Evolutionary conservation across 2,888 invertebrate genomes (phyloP).

Genomic region (Lymantria monacha): DNA sequence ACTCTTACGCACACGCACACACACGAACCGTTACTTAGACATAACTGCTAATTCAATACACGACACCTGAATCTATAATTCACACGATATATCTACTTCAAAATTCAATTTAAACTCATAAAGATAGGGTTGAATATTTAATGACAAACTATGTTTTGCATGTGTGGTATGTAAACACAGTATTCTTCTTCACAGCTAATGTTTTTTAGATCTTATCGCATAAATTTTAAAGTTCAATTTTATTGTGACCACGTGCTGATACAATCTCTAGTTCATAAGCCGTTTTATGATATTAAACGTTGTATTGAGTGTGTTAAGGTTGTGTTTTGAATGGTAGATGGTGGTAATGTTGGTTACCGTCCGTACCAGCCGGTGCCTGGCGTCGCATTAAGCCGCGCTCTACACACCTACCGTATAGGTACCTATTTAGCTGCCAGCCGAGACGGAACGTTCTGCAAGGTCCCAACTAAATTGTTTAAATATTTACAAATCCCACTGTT

Average conservation of each 20-base stretch:
- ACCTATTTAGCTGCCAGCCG: neutral
- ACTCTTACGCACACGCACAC: constrained; percentile 35
- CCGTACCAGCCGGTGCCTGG: constrained; percentile 71
- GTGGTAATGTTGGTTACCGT: constrained; percentile 13
- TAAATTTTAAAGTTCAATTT: constrained; percentile 49
- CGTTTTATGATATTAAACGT: constrained; percentile 24
- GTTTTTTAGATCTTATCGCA: constrained; percentile 36
- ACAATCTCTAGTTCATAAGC: constrained; percentile 10
- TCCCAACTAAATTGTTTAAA: too few species aligned
- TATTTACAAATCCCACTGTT: too few species aligned
- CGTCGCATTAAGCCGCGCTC: constrained; percentile 28
- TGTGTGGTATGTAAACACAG: constrained; percentile 25
- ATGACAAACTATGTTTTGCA: constrained; percentile 5
- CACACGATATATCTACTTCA: constrained; percentile 23
- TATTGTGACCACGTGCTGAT: constrained; percentile 20
- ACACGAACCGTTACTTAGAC: constrained; percentile 46
- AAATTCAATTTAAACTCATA: neutral
- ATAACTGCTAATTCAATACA: constrained; percentile 40
- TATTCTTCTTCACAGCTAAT: constrained; percentile 9
- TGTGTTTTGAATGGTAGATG: constrained; percentile 26
- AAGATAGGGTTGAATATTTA: constrained; percentile 17
- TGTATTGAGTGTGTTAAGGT: constrained; percentile 27
- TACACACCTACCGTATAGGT: neutral
- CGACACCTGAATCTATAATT: constrained; percentile 27
- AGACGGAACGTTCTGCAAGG: neutral